Percentiles rank a stretch among this genome's conserved stretches.
phyloP scores from a whole-genome alignment of 2,113 vertebrate species.

The Tachysurus vachellii region DNA sequence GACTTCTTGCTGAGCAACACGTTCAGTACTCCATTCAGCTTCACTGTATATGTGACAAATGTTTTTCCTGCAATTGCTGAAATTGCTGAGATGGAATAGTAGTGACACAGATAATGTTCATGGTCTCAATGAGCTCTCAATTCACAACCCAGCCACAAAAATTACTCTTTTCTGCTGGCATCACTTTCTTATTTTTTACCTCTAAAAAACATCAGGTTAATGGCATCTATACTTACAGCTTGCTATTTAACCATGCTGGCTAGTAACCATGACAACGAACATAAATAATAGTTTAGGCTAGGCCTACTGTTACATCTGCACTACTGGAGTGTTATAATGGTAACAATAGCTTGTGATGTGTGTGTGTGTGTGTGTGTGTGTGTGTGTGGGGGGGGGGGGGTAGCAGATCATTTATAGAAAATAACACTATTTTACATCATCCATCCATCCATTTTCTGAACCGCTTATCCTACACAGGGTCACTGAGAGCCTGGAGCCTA shows the following conservation, averaged over 20 bases:
- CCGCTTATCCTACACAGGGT: too few relatives aligned
- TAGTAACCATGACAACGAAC: background rate
- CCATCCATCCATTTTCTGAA: too few relatives aligned
- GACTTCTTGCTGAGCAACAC: background rate
- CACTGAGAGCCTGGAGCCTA: too few relatives aligned
- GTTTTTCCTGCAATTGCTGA: background rate
- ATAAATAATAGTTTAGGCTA: background rate
- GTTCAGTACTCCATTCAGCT: background rate
- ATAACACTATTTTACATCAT: background rate
- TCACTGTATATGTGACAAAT: background rate
- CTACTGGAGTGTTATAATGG: background rate
- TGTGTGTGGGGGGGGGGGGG: too few relatives aligned
- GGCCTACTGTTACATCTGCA: background rate
- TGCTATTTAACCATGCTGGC: background rate
- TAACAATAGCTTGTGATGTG: background rate
- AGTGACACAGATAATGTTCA: background rate
- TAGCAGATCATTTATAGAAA: background rate
- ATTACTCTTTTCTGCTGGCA: background rate
- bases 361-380: too few relatives aligned
- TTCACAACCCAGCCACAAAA: background rate
- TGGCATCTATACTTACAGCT: background rate
- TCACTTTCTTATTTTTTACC: constrained; percentile 1
- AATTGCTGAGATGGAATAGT: background rate
- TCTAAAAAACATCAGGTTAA: background rate
- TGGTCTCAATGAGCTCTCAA: background rate